Conservation (phyloP, 2,797 vertebrate species). For the Cossypha polioptera region DNA sequence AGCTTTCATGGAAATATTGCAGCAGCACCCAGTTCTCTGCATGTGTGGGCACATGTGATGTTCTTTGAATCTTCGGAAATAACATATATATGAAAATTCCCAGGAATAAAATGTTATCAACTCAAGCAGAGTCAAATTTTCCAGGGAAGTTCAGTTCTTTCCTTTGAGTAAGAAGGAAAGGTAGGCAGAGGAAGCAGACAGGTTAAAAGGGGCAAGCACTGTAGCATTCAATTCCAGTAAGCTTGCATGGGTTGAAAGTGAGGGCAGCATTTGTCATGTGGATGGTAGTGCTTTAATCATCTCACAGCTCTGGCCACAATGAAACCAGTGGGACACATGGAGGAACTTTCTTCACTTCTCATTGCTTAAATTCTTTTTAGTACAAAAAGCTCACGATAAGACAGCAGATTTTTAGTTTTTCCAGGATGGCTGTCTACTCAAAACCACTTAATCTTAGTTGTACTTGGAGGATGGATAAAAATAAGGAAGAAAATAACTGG, state of each 20-base stretch:
- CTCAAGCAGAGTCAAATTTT: not conserved
- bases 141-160: not conserved
- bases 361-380: not conserved
- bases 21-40: not conserved
- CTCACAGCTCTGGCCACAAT: not conserved
- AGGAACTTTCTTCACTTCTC: not conserved
- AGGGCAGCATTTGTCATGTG: not conserved
- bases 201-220: not conserved
- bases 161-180: not conserved
- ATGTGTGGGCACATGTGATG: accelerated
- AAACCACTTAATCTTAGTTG: conserved; percentile 2
- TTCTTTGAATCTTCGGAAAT: not conserved
- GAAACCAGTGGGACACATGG: not conserved
- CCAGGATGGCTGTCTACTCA: not conserved
- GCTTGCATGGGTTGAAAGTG: not conserved
- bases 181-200: not conserved
- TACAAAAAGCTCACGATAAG: not conserved
- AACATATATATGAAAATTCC: not conserved
- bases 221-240: not conserved
- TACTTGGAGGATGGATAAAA: conserved; percentile 40
- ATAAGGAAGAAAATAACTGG: conserved; percentile 22
- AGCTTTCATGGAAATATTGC: not conserved
- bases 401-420: not conserved
- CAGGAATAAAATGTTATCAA: not conserved
- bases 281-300: not conserved